Evolutionary conservation across 1,140 invertebrate species (phyloP), one percentile per base, ranked within the genome.

Genomic region (Drosophila nannoptera): DNA sequence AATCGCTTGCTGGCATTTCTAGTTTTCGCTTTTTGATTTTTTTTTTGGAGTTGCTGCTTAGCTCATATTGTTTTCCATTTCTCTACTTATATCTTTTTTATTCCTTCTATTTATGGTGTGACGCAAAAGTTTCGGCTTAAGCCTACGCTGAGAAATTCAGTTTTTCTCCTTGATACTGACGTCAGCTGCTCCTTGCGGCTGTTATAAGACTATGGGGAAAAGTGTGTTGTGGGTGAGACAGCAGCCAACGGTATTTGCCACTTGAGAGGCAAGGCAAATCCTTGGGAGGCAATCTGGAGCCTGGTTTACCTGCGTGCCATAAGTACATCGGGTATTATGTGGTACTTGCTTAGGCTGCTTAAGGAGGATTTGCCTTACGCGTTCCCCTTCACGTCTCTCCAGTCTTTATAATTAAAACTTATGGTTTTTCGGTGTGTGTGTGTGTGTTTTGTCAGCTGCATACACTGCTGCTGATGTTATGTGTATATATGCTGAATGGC

Each of bases 401-500:
- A 14, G 50, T 48, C 48, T 59, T 76, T 74, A 76, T 84, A 83
- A 83, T 83, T 83, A 83, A 80, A 84, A 83, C 80, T 84, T 84
- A 84, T 80, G 76, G 60, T 49, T 31, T 35, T 50, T 36, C 22
- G 40, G 32, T 54, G 43, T 46, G 14, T 40, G 31, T 5, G n/a
- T 50, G 16, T 14, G 40, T 22, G 40, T 58, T 53, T 16, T 46
- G 31, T 29, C 38, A 46, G 61, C 38, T 22, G 50, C 6, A 32
- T 59, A 32, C 33, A 22, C 59, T 66, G n/a, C 58, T 22, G 8
- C 38, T 16, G 8, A 0, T n/a, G n/a, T n/a, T n/a, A n/a, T n/a
- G n/a, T n/a, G n/a, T n/a, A n/a, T n/a, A n/a, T n/a, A n/a, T n/a
- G 68, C 16, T 12, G n/a, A 11, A 12, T 33, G 29, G n/a, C 11